phyloP scores from a whole-genome alignment of 2,797 vertebrate genomes.

The Arvicola amphibius region DNA sequence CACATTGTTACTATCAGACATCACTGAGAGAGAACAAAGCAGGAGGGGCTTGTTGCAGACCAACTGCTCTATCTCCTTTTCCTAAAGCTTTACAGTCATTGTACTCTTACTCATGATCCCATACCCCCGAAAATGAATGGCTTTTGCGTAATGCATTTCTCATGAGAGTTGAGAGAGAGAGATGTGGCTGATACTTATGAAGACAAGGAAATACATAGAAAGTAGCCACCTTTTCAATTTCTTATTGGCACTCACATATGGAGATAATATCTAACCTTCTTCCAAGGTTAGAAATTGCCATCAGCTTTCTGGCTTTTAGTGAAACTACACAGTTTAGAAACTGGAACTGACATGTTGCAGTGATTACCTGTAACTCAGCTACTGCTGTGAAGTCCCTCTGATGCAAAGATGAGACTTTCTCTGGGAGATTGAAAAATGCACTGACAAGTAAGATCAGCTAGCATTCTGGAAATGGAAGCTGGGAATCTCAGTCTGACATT shows the following conservation, averaged over 20 bases:
- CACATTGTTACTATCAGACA: neutral
- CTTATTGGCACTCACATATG: no score
- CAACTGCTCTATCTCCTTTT: neutral
- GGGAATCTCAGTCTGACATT: neutral
- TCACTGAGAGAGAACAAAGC: fast-evolving
- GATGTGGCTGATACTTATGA: neutral
- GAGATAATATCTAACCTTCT: neutral
- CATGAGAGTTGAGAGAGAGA: fast-evolving
- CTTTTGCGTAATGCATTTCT: fast-evolving
- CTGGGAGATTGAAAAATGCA: fast-evolving
- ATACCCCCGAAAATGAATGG: neutral
- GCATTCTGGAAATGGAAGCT: neutral
- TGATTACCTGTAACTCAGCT: neutral
- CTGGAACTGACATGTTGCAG: fast-evolving
- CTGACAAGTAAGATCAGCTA: neutral
- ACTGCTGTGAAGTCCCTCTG: neutral
- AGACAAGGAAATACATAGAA: neutral
- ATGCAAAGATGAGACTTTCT: neutral
- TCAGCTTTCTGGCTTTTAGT: neutral
- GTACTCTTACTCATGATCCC: neutral
- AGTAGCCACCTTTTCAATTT: neutral
- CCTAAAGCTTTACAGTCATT: neutral
- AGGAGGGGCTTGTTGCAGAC: fast-evolving
- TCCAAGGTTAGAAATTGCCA: neutral
- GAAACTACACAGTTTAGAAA: neutral